Conservation (phyloP, 2,113 vertebrate genomes). For the Bufo bufo region DNA sequence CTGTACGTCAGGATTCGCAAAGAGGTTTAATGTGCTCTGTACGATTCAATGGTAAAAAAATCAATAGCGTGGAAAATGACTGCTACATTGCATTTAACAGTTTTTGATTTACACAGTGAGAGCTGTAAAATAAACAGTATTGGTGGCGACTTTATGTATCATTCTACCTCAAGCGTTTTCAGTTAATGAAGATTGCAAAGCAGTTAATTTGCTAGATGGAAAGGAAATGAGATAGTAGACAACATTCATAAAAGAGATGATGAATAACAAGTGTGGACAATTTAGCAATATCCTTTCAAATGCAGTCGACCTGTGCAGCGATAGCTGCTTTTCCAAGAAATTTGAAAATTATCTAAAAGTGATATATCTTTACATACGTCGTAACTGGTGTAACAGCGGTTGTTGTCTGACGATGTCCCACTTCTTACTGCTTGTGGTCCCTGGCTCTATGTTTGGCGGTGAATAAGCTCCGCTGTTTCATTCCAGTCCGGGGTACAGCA, state of each 20-base stretch:
- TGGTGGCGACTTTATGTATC: conserved; percentile 38
- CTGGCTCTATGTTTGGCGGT: too few relatives aligned
- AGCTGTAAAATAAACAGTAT: conserved; percentile 33
- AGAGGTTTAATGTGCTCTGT: neutral
- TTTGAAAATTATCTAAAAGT: too few relatives aligned
- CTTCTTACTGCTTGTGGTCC: too few relatives aligned
- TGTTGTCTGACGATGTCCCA: too few relatives aligned
- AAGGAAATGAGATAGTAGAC: conserved; percentile 56
- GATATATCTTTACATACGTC: too few relatives aligned
- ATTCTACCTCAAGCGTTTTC: conserved; percentile 33
- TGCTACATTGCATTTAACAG: neutral
- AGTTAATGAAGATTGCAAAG: conserved; percentile 54
- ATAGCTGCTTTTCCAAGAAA: neutral
- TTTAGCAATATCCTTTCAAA: conserved; percentile 28
- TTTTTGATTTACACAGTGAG: neutral
- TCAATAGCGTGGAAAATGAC: neutral
- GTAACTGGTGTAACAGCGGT: too few relatives aligned
- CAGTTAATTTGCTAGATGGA: conserved; percentile 58
- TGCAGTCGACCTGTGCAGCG: neutral
- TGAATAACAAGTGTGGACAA: conserved; percentile 35
- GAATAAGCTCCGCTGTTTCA: too few relatives aligned
- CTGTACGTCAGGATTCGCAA: too few relatives aligned
- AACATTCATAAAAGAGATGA: conserved; percentile 51
- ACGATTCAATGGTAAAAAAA: neutral
- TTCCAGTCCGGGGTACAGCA: too few relatives aligned